Conservation (phyloP, 1,140 invertebrate genomes). For the Gonatopus flavifemur region DNA sequence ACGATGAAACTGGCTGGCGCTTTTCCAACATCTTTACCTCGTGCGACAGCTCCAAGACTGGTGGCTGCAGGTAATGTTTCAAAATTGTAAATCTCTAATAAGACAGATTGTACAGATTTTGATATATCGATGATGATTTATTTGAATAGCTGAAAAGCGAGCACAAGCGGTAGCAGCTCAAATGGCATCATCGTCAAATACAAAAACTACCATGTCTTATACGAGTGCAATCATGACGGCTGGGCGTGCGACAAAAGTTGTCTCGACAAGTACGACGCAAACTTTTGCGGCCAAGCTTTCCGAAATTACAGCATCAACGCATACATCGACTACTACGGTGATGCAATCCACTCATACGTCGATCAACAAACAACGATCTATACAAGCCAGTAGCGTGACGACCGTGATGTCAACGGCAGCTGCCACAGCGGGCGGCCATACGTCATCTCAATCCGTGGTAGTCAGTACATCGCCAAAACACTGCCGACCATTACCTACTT, state of each 20-base stretch:
- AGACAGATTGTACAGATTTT: too few relatives aligned
- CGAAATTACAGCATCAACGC: constrained; percentile 54
- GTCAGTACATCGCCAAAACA: constrained; percentile 58
- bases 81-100: too few relatives aligned
- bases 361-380: constrained; percentile 33
- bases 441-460: constrained; percentile 37
- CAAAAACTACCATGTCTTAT: constrained; percentile 67
- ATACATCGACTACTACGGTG: constrained; percentile 34
- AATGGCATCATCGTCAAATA: constrained; percentile 54
- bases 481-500: constrained; percentile 58
- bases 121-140: constrained; percentile 1
- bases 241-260: constrained; percentile 54
- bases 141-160: constrained; percentile 52
- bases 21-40: constrained; percentile 48
- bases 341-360: constrained; percentile 39
- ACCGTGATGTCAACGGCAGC: constrained; percentile 39
- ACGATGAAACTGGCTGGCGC: constrained; percentile 45
- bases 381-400: constrained; percentile 27
- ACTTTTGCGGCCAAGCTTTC: constrained; percentile 67
- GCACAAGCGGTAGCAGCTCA: constrained; percentile 49
- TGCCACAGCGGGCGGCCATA: constrained; percentile 31
- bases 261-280: constrained; percentile 57
- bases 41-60: constrained; percentile 60
- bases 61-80: constrained; percentile 57
- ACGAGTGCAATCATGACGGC: constrained; percentile 65